Evolutionary conservation across 92 coral and sea anemone species (phyloP), one percentile per base, ranked within the genome.

Genomic region (Galaxea fascicularis): DNA sequence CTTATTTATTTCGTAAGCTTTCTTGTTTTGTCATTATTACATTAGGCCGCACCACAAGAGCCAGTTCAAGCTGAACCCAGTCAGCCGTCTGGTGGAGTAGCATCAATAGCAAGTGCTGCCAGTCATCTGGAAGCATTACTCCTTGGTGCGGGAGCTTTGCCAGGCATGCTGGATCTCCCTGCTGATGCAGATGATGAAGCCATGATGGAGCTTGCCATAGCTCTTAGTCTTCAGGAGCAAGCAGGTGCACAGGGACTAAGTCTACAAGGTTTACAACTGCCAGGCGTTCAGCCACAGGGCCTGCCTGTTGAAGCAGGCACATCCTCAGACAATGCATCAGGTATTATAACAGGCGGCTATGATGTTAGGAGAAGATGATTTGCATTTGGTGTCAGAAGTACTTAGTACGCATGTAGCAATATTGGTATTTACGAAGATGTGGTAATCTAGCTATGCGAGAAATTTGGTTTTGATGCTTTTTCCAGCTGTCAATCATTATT

Each of bases 171-270:
- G 35, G 99, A 96, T 77, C 94, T 96, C 16, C 99, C 98, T 47
- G 92, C 93, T 49, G 99, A 96, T 91, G 99, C 99, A 27, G 99
- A 96, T 72, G 99, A 96, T 70, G 99, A 96, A 69, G 98, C 99
- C 72, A 96, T 96, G 99, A 95, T 96, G 95, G 99, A 96, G 81
- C 93, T 96, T 47, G 99, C 99, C 22, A 96, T 96, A 71, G 99
- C 98, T 21, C 81, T 96, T n/a, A 96, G 99, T 73, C 91, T 96
- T 76, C 99, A 96, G 78, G 99, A 96, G 13, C 99, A 96, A 82
- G 85, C 96, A 35, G 95, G 90, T 41, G 91, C 88, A 0, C 89
- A 91, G 17, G 89, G 87, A 0, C 91, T 87, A 7, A 80, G 81
- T 79, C 69, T 91, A 12, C 94, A 83, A 30, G 94, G 89, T 7